Evolutionary conservation across 2,888 invertebrate genomes (phyloP), one percentile per base, ranked within the genome.

Genomic region (Lasioglossum oenotherae): DNA sequence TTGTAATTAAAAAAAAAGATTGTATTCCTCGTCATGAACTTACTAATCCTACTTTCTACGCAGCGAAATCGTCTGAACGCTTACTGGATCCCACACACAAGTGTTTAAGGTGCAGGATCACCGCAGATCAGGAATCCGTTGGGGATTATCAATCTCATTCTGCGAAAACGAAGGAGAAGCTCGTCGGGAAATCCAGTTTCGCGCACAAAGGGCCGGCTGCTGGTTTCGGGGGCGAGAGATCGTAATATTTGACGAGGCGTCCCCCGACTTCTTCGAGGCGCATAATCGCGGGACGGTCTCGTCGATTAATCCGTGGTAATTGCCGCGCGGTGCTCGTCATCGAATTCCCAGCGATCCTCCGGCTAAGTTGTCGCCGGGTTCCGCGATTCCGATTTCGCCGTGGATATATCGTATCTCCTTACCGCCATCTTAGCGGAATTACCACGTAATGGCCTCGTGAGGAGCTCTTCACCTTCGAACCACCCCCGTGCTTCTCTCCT

Each of bases 291-390:
- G 49, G 69, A 49, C 72, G 73, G 23, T 76, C 81, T 81, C 74
- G 74, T 41, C 84, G 87, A 91, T 91, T 91, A 91, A 91, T 88
- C 84, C 80, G 73, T 60, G 81, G 83, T 87, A 90, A 88, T 90
- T 83, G 77, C 73, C 78, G 64, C 23, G 23, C 57, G 69, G 38
- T 67, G 57, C 77, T 80, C 81, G 78, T 83, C 86, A 72, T 83
- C 85, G 88, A 87, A 85, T 90, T 88, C 81, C 85, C 84, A 71
- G 73, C 85, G 85, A 90, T 90, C 85, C 81, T 78, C 82, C 41
- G 41, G 44, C 80, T 60, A 86, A 86, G 86, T 87, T 72, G 73
- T 80, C 86, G 83, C 60, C 44, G 49, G 38, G 67, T 53, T 27
- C 60, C 67, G 73, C 80, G 82, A 77, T 88, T 88, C 88, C 86